A percentile compares a stretch with the other conserved stretches of the same genome.
Evolutionary conservation across 1,140 invertebrate genomes (phyloP).

Genomic region (Saccostrea echinata): DNA sequence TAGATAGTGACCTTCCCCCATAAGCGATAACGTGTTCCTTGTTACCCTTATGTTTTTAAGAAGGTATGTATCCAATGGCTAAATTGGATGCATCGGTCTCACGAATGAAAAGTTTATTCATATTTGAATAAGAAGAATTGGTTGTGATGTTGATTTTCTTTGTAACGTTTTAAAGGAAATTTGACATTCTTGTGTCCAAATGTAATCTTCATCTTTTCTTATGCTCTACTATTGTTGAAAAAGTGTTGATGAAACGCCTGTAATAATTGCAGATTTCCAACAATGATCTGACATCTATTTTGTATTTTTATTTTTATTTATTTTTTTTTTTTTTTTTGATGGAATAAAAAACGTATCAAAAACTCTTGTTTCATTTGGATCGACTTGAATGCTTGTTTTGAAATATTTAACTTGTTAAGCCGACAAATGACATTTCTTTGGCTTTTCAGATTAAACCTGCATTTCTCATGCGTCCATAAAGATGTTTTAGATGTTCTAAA

Average conservation of each 20-base stretch:
- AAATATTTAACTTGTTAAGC: slow-evolving; percentile 46
- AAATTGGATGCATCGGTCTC: slow-evolving; percentile 40
- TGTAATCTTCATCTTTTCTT: slow-evolving; percentile 19
- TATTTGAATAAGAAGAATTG: slow-evolving; percentile 31
- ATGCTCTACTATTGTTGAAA: slow-evolving; percentile 67
- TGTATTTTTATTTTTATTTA: slow-evolving; percentile 64
- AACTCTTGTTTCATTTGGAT: slow-evolving; percentile 38
- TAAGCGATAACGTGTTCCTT: too few relatives aligned
- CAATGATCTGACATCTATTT: slow-evolving; percentile 78
- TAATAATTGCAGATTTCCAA: slow-evolving; percentile 80
- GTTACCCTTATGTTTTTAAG: slow-evolving; percentile 50
- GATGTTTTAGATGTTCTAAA: slow-evolving; percentile 42
- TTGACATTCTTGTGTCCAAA: slow-evolving; percentile 33
- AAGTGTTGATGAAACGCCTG: too few relatives aligned
- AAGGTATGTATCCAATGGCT: slow-evolving; percentile 49
- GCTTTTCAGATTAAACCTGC: slow-evolving; percentile 54
- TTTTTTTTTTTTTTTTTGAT: too few relatives aligned
- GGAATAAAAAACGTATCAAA: slow-evolving; percentile 51
- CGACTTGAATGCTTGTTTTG: slow-evolving; percentile 47
- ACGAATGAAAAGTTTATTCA: slow-evolving; percentile 22
- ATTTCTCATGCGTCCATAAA: slow-evolving; percentile 36
- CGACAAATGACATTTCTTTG: slow-evolving; percentile 61
- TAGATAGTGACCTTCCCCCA: slow-evolving; percentile 44
- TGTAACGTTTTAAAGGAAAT: slow-evolving; percentile 33
- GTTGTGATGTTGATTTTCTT: neutral